These are phyloP conservation scores for Poeciliopsis occidentalis DNA, from an alignment of 2,113 vertebrate species.

Conservation along the genomic window DNA sequence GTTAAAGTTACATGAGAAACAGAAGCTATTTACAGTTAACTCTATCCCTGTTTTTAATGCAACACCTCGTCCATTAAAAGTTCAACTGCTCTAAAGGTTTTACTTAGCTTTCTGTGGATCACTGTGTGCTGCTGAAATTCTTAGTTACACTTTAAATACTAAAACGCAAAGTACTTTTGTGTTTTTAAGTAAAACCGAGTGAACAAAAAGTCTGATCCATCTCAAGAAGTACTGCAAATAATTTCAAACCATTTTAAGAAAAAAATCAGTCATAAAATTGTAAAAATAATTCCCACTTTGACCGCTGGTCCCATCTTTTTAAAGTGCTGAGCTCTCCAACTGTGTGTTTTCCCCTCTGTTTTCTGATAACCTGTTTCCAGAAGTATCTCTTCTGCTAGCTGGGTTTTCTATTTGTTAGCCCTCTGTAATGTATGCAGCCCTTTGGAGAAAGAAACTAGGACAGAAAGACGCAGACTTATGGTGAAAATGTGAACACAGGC, in stretches of 20 bases:
- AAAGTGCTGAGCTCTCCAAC: neutral
- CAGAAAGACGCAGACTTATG: neutral
- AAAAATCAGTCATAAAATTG: too few species aligned
- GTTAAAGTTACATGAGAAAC: too few species aligned
- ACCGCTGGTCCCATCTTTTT: neutral
- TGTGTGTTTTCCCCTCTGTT: neutral
- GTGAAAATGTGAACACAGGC: neutral
- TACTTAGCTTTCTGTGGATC: too few species aligned
- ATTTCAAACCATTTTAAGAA: too few species aligned
- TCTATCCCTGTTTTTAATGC: neutral
- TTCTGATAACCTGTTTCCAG: slow-evolving; percentile 2
- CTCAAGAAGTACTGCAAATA: too few species aligned
- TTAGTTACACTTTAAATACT: too few species aligned
- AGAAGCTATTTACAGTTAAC: neutral
- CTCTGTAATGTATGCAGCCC: neutral
- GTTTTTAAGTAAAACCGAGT: too few species aligned
- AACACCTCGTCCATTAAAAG: too few species aligned
- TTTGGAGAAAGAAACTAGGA: neutral
- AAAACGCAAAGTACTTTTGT: too few species aligned
- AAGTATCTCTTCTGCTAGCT: neutral
- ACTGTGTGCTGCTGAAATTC: too few species aligned
- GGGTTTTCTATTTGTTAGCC: neutral
- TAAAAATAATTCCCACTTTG: neutral
- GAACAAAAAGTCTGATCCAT: too few species aligned
- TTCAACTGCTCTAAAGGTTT: too few species aligned